Percentiles rank a stretch among this genome's conserved stretches.
phyloP scores from a whole-genome alignment of 2,888 invertebrate genomes.

The Hydraecia micacea region DNA sequence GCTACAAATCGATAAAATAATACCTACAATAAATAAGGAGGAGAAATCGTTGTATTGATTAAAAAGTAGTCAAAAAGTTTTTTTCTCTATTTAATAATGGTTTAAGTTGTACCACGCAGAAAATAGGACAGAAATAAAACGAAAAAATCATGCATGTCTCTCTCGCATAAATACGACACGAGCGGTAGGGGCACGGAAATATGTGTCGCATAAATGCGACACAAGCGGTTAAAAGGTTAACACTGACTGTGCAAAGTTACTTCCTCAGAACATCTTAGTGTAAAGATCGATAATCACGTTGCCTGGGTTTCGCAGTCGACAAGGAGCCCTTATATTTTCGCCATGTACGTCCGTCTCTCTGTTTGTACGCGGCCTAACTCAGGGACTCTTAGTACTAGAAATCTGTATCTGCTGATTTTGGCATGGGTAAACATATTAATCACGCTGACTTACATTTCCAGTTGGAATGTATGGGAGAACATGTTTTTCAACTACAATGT shows the following conservation, averaged over 20 bases:
- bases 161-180: too few relatives aligned
- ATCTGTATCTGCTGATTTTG: neutral
- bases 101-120: too few relatives aligned
- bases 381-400: neutral
- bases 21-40: too few relatives aligned
- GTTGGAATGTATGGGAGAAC: neutral
- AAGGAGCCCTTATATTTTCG: neutral
- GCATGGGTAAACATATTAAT: neutral
- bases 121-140: too few relatives aligned
- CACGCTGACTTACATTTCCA: neutral
- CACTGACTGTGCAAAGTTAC: neutral
- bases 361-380: neutral
- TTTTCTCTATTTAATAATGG: too few relatives aligned
- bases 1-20: too few relatives aligned
- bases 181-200: too few relatives aligned
- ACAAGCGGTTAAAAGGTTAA: too few relatives aligned
- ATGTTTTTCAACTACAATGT: neutral
- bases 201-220: too few relatives aligned
- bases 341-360: neutral
- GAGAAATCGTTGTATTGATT: too few relatives aligned
- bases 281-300: neutral
- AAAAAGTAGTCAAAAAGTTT: too few relatives aligned
- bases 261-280: neutral
- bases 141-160: too few relatives aligned
- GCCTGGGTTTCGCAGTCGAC: neutral